Conservation (phyloP, 2,797 vertebrate species). For the Botia almorhae region DNA sequence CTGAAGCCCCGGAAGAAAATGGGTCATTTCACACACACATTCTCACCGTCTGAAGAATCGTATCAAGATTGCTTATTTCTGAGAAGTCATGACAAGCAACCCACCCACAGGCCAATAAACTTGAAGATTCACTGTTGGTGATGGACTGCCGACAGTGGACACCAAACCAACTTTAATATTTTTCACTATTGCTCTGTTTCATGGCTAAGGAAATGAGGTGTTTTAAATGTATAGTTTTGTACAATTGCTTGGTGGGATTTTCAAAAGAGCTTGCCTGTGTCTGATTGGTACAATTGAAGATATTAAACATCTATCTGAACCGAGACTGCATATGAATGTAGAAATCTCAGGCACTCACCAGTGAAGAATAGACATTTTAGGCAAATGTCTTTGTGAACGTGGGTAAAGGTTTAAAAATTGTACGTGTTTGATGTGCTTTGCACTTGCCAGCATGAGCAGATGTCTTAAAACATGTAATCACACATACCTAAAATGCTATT, state of each 20-base stretch:
- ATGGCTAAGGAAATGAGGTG: conserved; percentile 74
- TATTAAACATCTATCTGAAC: conserved; percentile 64
- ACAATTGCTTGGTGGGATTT: conserved; percentile 76
- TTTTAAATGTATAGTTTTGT: conserved; percentile 83
- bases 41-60: conserved; percentile 51
- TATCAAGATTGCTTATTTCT: conserved; percentile 60
- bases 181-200: conserved; percentile 67
- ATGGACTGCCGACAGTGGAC: conserved; percentile 52
- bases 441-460: conserved; percentile 33
- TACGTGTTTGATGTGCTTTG: conserved; percentile 13
- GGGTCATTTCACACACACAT: conserved; percentile 56
- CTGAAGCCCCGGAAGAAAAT: conserved; percentile 50
- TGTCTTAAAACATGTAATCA: conserved; percentile 48
- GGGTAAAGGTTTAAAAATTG: conserved; percentile 15
- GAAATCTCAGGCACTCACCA: conserved; percentile 63
- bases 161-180: conserved; percentile 69
- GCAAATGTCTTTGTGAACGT: conserved; percentile 33
- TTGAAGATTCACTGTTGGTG: conserved; percentile 48
- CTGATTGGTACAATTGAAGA: conserved; percentile 69
- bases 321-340: conserved; percentile 61
- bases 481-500: conserved; percentile 34
- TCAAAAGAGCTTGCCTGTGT: conserved; percentile 66
- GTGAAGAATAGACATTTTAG: conserved; percentile 49
- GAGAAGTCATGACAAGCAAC: conserved; percentile 54
- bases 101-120: conserved; percentile 42